Evolutionary conservation across 2,113 vertebrate species (phyloP), one percentile per base, ranked within the genome.

Genomic region (Monarcha castaneiventris): DNA sequence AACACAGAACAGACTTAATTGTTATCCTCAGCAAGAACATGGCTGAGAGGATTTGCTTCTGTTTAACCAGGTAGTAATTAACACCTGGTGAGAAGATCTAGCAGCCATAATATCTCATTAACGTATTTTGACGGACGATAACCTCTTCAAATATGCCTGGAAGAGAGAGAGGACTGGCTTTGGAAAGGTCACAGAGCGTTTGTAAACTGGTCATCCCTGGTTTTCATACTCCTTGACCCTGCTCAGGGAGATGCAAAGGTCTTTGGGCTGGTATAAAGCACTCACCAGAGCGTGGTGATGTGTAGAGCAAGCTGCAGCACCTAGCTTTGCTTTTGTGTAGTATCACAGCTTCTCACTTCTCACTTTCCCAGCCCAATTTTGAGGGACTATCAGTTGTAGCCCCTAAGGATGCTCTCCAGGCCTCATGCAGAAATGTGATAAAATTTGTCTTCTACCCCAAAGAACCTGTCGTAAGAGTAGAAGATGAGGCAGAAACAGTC

Each of bases 1-100:
- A 30, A n/a, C 21, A 64, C 0, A 0, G 55, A 51, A 83, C 49
- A 82, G 62, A 78, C 17, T 66, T 87, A 51, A 85, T 62, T 8
- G 0, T 89, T 91, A 80, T 80, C 91, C 86, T 48, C 2, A 0
- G 59, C 66, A 62, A 73, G 67, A 93, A 22, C 43, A 51, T 1
- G 27, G 79, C 25, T 91, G 93, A 87, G 93, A 94, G 79, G 92
- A 92, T 94, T 90, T 93, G 72, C 76, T 32, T 90, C 59, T 84
- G 22, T 86, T 87, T 86, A 88, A 88, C 79, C 86, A 88, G 67
- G 68, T 41, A 71, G 71, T 67, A 79, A 83, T 75, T 93, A 87
- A 85, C 55, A 86, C 43, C 55, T 74, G 25, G 23, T 73, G 55
- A 92, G 83, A 84, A 92, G 46, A 48, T 87, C 63, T 89, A 84